phyloP scores from a whole-genome alignment of 2,888 invertebrate genomes.

The Chydorus sphaericus region DNA sequence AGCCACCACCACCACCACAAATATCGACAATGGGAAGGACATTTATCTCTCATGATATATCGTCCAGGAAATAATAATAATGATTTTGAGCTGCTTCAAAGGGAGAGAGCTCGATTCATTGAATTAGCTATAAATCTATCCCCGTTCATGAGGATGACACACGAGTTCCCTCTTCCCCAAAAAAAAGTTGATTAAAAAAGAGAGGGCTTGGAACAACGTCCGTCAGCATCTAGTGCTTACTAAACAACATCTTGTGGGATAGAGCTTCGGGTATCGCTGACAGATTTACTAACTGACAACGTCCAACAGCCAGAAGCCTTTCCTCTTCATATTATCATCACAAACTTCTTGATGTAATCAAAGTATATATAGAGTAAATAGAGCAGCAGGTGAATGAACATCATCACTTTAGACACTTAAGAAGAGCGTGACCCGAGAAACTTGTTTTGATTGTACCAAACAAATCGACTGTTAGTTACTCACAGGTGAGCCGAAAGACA shows the following conservation, averaged over 20 bases:
- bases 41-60: conserved; percentile 6
- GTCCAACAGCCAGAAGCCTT: conserved; percentile 10
- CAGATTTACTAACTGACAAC: conserved; percentile 13
- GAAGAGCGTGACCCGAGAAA: too few species aligned
- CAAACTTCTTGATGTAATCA: too few species aligned
- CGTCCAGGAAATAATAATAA: conserved; percentile 5
- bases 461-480: too few species aligned
- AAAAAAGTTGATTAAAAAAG: too few species aligned
- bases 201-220: not conserved
- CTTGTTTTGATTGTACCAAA: too few species aligned
- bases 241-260: not conserved
- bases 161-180: too few species aligned
- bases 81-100: conserved; percentile 2
- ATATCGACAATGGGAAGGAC: conserved; percentile 4
- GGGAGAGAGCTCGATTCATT: conserved; percentile 1
- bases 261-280: not conserved
- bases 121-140: conserved; percentile 7
- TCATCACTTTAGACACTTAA: too few species aligned
- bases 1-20: not conserved
- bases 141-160: too few species aligned
- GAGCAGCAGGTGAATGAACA: too few species aligned
- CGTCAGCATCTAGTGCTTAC: conserved; percentile 3
- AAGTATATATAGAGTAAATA: too few species aligned
- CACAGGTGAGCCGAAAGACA: too few species aligned
- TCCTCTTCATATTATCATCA: too few species aligned